Conservation (phyloP, 2,113 vertebrate species). For the Acinonyx jubatus region DNA sequence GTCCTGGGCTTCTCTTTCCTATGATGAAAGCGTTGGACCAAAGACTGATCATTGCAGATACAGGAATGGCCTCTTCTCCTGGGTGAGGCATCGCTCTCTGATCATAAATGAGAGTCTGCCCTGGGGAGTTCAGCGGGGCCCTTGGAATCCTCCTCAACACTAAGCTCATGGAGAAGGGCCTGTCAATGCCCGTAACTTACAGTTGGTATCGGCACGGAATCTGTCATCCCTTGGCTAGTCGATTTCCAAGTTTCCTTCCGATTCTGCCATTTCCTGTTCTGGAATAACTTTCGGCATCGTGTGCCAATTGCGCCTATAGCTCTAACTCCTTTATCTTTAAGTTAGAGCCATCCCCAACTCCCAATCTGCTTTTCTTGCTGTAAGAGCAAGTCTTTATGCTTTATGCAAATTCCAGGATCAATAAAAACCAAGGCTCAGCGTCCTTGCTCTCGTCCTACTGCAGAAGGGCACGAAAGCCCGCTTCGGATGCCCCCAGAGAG, state of each 20-base stretch:
- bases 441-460: not conserved
- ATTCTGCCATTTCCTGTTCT: not conserved
- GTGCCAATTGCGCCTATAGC: accelerated
- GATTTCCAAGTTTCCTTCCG: not conserved
- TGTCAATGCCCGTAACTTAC: too few relatives aligned
- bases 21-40: too few relatives aligned
- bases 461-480: not conserved
- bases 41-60: not conserved
- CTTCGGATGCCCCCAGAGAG: accelerated
- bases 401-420: not conserved
- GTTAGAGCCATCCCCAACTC: not conserved
- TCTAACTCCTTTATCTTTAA: too few relatives aligned
- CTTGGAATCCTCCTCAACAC: not conserved
- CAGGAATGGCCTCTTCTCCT: not conserved
- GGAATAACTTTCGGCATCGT: not conserved
- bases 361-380: not conserved
- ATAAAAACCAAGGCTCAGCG: not conserved
- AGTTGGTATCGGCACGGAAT: not conserved
- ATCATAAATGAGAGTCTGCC: accelerated
- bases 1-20: not conserved
- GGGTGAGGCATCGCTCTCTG: not conserved
- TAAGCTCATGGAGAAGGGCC: not conserved
- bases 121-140: not conserved
- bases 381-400: not conserved
- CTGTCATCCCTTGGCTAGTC: not conserved